Conservation (phyloP, 2,888 invertebrate genomes). For the Drosophila greeni region DNA sequence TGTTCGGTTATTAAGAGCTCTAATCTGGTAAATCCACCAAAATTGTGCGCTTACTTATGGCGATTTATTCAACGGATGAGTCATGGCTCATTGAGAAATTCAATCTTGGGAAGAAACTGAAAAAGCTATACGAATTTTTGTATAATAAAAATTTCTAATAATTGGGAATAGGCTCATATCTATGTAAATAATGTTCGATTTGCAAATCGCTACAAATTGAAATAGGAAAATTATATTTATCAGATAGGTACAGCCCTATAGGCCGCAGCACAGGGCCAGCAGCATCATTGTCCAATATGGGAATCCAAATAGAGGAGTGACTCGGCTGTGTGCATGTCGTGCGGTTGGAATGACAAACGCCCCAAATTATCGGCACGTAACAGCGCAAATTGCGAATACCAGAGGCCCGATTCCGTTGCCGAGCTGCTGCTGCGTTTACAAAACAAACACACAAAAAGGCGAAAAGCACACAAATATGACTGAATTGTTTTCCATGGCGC, state of each 20-base stretch:
- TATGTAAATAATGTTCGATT: background rate
- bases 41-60: conserved; percentile 7
- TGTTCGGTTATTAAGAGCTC: conserved; percentile 2
- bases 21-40: conserved; percentile 8
- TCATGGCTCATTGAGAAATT: background rate
- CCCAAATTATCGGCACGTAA: conserved; percentile 59
- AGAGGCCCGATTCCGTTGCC: conserved; percentile 1
- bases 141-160: background rate
- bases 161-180: background rate
- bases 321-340: conserved; percentile 14
- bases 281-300: conserved; percentile 29
- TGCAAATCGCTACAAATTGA: background rate
- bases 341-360: conserved; percentile 47
- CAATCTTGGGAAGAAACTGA: no score
- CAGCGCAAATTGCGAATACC: conserved; percentile 20
- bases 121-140: no score
- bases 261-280: conserved; percentile 24
- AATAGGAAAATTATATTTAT: conserved; percentile 1
- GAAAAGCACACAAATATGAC: conserved; percentile 59
- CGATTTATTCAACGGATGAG: background rate
- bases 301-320: conserved; percentile 22
- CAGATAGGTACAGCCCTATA: conserved; percentile 28
- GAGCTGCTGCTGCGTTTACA: conserved; percentile 44
- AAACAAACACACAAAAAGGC: conserved; percentile 49
- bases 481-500: conserved; percentile 62